A percentile compares a stretch with the other conserved stretches of the same genome.
phyloP scores from a whole-genome alignment of 2,888 invertebrate genomes.

The Dynastes hyllus region DNA sequence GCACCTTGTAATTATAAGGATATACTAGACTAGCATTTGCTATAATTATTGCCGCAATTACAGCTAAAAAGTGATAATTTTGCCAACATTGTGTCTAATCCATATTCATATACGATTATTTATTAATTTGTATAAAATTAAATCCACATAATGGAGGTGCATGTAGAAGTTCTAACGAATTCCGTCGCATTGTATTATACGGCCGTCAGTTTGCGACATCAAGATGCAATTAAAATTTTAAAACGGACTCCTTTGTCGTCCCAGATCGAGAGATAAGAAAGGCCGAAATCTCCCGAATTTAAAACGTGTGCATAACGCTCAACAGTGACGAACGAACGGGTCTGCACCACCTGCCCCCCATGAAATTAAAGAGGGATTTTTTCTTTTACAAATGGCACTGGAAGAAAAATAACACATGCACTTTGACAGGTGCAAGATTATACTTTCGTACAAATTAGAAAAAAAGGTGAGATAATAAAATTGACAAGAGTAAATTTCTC shows the following conservation, averaged over 20 bases:
- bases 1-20: not conserved
- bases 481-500: constrained; percentile 30
- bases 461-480: constrained; percentile 37
- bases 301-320: constrained; percentile 30
- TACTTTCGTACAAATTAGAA: constrained; percentile 39
- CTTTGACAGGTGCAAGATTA: constrained; percentile 48
- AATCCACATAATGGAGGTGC: constrained; percentile 6
- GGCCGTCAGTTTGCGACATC: constrained; percentile 44
- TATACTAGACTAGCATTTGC: not conserved
- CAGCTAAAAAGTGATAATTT: not conserved
- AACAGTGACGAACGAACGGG: constrained; percentile 19
- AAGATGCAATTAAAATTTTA: constrained; percentile 49
- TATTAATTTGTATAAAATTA: constrained; percentile 23
- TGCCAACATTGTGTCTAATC: constrained; percentile 3
- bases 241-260: constrained; percentile 44
- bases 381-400: constrained; percentile 36
- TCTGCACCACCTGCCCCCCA: constrained; percentile 40
- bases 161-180: constrained; percentile 21
- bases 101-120: constrained; percentile 20
- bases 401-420: constrained; percentile 38
- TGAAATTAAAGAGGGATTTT: constrained; percentile 45
- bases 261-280: constrained; percentile 38
- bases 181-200: constrained; percentile 28
- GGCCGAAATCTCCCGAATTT: constrained; percentile 41
- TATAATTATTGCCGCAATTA: not conserved